Evolutionary conservation across 37 sponge, comb jelly and placozoan species (phyloP), one percentile per base, ranked within the genome.

Genomic region (Agelas oroides): DNA sequence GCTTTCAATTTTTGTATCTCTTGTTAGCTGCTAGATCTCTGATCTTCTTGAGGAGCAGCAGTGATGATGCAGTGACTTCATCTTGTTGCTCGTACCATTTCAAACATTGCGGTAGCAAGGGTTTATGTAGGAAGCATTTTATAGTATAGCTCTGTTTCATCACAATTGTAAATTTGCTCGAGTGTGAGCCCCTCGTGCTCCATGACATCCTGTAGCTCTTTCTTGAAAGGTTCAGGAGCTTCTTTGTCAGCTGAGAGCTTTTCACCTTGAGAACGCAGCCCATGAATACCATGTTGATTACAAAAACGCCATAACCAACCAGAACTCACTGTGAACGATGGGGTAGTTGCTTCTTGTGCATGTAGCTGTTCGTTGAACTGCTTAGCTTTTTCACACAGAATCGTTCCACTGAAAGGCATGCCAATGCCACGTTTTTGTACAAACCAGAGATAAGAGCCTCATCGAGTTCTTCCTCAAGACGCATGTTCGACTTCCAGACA

Each of bases 71-170:
- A n/a, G n/a, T n/a, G n/a, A n/a, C n/a, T n/a, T n/a, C n/a, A n/a
- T n/a, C n/a, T n/a, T n/a, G n/a, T n/a, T n/a, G n/a, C n/a, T n/a
- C n/a, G n/a, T n/a, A n/a, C n/a, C n/a, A n/a, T n/a, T n/a, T n/a
- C n/a, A n/a, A n/a, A n/a, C n/a, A n/a, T n/a, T n/a, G n/a, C n/a
- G 33, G 77, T 27, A 21, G 85, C 85, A 15, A 84, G 59, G 1
- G 85, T 64, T 40, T 84, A 75, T 21, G 24, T 40, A 67, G 89
- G 89, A 0, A 87, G 59, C 40, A 81, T 41, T n/a, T 58, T 75
- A 64, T 88, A 88, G 39, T 67, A 81, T 17, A 88, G 37, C 8
- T 78, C 89, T n/a, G 89, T 76, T 57, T 82, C 89, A 88, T 81
- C 88, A 75, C 82, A 81, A 41, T 88, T 88, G 21, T 36, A 71